phyloP scores from a whole-genome alignment of 2,888 invertebrate species.

The Metellina segmentata region DNA sequence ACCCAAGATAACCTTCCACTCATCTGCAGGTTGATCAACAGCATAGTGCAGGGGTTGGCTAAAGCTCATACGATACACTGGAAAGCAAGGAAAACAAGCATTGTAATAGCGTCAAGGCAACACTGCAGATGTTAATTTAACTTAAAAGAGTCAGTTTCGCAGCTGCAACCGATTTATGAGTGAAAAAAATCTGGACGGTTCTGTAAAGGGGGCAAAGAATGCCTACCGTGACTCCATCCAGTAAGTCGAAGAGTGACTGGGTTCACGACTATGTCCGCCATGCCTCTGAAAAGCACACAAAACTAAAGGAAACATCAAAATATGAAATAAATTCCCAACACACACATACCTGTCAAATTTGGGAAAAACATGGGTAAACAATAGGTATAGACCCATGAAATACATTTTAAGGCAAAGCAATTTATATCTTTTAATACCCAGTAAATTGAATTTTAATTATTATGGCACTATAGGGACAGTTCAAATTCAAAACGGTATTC shows the following conservation, averaged over 20 bases:
- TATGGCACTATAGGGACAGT: too few species aligned
- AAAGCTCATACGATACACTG: constrained; percentile 93
- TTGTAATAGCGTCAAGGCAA: not conserved
- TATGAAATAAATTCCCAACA: not conserved
- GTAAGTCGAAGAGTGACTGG: constrained; percentile 27
- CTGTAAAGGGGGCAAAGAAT: constrained; percentile 33
- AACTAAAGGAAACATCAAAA: constrained; percentile 22
- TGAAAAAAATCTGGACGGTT: not conserved
- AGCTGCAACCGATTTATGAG: not conserved
- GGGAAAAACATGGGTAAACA: too few species aligned
- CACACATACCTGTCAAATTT: not conserved
- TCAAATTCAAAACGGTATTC: too few species aligned
- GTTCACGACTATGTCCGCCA: constrained; percentile 20
- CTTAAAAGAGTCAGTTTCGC: not conserved
- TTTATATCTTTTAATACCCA: too few species aligned
- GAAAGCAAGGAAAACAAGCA: constrained; percentile 58
- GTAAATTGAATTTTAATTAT: too few species aligned
- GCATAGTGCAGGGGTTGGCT: constrained; percentile 96
- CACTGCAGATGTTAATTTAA: not conserved
- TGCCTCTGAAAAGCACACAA: constrained; percentile 68
- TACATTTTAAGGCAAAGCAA: too few species aligned
- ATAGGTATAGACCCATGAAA: too few species aligned
- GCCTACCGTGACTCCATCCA: constrained; percentile 66
- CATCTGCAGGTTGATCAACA: constrained; percentile 88
- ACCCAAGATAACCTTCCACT: constrained; percentile 90